Evolutionary conservation across 2,113 vertebrate species (phyloP), one percentile per base, ranked within the genome.

Genomic region (Chloropsis hardwickii): DNA sequence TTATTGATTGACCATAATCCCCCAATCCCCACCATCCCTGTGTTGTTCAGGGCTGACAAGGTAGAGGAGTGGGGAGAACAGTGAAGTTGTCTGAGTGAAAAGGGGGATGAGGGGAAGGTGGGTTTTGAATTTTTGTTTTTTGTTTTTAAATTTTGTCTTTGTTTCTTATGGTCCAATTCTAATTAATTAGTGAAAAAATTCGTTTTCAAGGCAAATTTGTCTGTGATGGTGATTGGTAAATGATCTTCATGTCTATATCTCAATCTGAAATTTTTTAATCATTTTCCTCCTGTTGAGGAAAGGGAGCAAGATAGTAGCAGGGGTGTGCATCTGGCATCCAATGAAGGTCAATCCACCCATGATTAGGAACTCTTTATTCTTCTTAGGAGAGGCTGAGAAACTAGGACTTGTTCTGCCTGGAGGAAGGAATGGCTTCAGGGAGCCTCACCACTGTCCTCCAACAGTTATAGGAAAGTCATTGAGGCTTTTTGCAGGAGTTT

Each of bases 41-140:
- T 53, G 7, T 8, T 84, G 4, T n/a, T 78, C 47, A 53, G 11
- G 10, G 19, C 8, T 90, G 28, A 66, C 19, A 40, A 15, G 5
- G 22, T 6, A 54, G n/a, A 76, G 22, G n/a, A 83, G 2, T 23
- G 2, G 6, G 7, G 20, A 89, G 17, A 31, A 20, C 14, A 81
- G 10, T 19, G 27, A 82, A 56, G 31, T 13, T 78, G 12, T 9
- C 12, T 70, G 21, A 3, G 11, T 72, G 19, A 45, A 72, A 84
- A 51, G 4, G 1, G 2, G 6, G 2, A 9, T 25, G 33, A 64
- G 11, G 5, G 12, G 5, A 64, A 70, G 29, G 4, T 61, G 14
- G 2, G 24, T 27, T 20, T 84, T 44, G 21, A 56, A 9, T 33
- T n/a, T n/a, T n/a, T n/a, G n/a, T n/a, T n/a, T n/a, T n/a, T n/a